Conservation (phyloP, 2,113 vertebrate species). For the mouse (Mus musculus) region DNA sequence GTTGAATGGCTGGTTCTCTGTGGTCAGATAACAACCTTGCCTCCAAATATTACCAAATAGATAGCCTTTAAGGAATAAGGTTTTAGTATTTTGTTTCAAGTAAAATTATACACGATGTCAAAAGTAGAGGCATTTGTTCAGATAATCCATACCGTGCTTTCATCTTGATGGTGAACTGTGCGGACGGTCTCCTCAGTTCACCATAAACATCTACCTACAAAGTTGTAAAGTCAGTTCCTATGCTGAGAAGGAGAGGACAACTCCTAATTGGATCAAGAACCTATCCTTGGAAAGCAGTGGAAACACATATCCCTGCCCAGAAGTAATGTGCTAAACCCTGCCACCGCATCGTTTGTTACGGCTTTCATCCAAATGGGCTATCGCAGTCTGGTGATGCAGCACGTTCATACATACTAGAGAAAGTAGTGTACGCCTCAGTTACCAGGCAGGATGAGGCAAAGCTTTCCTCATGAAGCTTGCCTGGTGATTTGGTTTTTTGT, state of each 20-base stretch:
- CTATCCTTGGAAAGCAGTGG: background rate
- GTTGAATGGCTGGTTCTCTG: background rate
- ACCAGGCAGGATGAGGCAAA: background rate
- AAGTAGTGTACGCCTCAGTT: background rate
- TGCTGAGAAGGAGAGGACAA: background rate
- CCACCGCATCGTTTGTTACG: background rate
- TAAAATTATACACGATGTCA: background rate
- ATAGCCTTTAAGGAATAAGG: constrained; percentile 63
- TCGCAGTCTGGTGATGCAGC: background rate
- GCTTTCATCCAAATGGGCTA: background rate
- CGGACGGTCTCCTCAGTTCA: background rate
- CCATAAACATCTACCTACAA: background rate
- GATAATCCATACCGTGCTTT: constrained; percentile 15
- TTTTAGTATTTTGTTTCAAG: constrained; percentile 58
- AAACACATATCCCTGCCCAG: background rate
- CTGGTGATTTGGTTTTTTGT: constrained; percentile 24
- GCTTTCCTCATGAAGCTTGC: background rate
- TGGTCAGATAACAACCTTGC: constrained; percentile 44
- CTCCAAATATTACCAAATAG: constrained; percentile 49
- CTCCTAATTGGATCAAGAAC: background rate
- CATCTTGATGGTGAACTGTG: background rate
- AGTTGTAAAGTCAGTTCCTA: background rate
- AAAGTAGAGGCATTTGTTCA: constrained; percentile 26
- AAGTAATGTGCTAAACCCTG: background rate
- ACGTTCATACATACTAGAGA: background rate